Conservation (phyloP, 1,140 invertebrate species). For the Zelostemma sp. region DNA sequence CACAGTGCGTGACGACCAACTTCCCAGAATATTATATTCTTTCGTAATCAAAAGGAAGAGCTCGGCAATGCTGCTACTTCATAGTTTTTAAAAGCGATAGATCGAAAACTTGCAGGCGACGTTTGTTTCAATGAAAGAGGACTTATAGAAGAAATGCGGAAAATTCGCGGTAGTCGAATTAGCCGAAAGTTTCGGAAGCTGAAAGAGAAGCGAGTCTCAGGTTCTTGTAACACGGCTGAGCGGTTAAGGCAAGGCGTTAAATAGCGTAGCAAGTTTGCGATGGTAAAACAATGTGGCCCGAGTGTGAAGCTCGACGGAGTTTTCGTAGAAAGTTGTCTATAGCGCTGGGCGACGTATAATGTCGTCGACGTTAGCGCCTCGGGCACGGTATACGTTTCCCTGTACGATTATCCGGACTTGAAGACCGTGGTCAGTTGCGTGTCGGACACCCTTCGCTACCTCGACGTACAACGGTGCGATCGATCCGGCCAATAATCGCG, state of each 20-base stretch:
- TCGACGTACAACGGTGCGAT: conserved; percentile 27
- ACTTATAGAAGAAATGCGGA: too few relatives aligned
- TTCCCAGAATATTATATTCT: conserved; percentile 15
- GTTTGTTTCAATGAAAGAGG: too few relatives aligned
- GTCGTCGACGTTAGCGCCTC: conserved; percentile 31
- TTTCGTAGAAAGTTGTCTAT: conserved; percentile 48
- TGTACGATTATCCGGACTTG: conserved; percentile 35
- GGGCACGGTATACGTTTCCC: conserved; percentile 33
- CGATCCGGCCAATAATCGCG: conserved; percentile 41
- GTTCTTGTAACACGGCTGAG: conserved; percentile 55
- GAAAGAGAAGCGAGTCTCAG: conserved; percentile 37
- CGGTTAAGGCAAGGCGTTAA: conserved; percentile 63
- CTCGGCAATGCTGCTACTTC: conserved; percentile 18
- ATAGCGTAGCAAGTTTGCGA: conserved; percentile 64
- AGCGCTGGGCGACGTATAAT: conserved; percentile 38
- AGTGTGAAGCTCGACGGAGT: conserved; percentile 58
- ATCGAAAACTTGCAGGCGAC: too few relatives aligned
- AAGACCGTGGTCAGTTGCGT: conserved; percentile 41
- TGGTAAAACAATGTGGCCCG: conserved; percentile 62
- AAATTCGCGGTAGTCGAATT: conserved; percentile 25
- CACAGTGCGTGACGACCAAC: conserved; percentile 10
- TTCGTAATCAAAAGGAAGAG: conserved; percentile 24
- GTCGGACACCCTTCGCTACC: conserved; percentile 9
- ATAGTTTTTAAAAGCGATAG: neutral
- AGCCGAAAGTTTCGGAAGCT: conserved; percentile 6